Evolutionary conservation across 30 jellyfish, hydroid and myxozoan genomes (phyloP).

Genomic region (Aurelia sp.): DNA sequence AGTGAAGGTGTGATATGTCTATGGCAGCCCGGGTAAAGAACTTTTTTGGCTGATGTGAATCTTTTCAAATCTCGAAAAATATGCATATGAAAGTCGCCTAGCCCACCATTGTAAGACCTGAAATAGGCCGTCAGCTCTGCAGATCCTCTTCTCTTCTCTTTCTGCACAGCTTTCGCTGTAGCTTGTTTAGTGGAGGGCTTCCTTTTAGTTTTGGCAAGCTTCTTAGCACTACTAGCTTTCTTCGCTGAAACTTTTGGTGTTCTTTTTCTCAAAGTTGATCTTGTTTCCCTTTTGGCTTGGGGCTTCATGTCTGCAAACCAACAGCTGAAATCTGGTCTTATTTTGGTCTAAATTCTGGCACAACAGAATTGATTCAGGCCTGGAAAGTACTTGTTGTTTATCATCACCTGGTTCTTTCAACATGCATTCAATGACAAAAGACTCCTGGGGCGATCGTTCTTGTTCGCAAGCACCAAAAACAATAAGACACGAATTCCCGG

Average conservation of each 20-base stretch:
- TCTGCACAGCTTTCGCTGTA: background rate
- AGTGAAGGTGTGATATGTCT: constrained; percentile 86
- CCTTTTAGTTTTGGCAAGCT: background rate
- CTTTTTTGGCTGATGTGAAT: constrained; percentile 40
- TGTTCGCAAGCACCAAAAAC: no score
- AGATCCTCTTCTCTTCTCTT: constrained; percentile 32
- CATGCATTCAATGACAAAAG: no score
- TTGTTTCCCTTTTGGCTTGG: constrained; percentile 6
- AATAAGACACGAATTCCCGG: no score
- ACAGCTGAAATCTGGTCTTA: background rate
- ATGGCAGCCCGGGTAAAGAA: constrained; percentile 94
- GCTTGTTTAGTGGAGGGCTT: background rate
- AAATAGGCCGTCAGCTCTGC: constrained; percentile 58
- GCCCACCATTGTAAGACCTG: constrained; percentile 76
- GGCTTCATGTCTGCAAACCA: constrained; percentile 4
- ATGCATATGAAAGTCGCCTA: constrained; percentile 74
- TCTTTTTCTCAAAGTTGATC: background rate
- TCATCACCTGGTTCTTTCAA: no score
- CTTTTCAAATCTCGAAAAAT: constrained; percentile 63
- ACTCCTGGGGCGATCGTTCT: no score
- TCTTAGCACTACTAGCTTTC: background rate
- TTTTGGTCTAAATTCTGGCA: no score
- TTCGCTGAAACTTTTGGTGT: constrained; percentile 24
- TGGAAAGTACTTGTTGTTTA: no score
- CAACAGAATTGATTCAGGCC: no score